Percentiles rank a stretch among this genome's conserved stretches.
Evolutionary conservation across 2,797 vertebrate genomes (phyloP).

Genomic region (Sebastes minor): DNA sequence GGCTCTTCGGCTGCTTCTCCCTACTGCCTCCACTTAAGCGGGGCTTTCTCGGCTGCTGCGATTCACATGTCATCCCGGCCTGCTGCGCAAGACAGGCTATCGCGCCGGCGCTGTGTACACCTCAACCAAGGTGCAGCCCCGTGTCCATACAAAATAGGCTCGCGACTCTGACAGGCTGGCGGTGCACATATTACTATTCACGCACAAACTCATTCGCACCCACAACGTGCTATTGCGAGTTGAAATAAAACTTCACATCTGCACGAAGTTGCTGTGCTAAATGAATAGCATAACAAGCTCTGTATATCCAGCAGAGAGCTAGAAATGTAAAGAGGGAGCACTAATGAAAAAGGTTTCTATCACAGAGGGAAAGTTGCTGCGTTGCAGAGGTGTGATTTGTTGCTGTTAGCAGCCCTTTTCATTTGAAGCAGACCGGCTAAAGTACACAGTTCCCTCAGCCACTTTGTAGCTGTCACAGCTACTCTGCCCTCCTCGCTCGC

Average conservation of each 20-base stretch:
- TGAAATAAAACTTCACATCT: constrained; percentile 49
- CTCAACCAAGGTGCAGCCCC: constrained; percentile 58
- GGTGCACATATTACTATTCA: constrained; percentile 60
- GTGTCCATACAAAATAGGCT: constrained; percentile 71
- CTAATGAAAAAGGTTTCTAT: constrained; percentile 67
- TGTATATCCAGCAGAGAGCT: constrained; percentile 36
- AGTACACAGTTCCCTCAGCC: constrained; percentile 76
- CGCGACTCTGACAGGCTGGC: constrained; percentile 62
- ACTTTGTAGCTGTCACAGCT: constrained; percentile 77
- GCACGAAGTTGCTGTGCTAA: constrained; percentile 38
- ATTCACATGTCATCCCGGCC: constrained; percentile 78
- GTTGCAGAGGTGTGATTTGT: constrained; percentile 69
- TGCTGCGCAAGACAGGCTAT: constrained; percentile 74
- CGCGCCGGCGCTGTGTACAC: constrained; percentile 56
- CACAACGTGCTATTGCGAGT: constrained; percentile 32
- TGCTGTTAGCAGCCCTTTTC: constrained; percentile 66
- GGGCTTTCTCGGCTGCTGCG: constrained; percentile 74
- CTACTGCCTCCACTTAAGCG: constrained; percentile 76
- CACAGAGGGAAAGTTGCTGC: constrained; percentile 63
- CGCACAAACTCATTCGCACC: constrained; percentile 33
- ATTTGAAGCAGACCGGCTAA: constrained; percentile 70
- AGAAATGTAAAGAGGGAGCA: constrained; percentile 57
- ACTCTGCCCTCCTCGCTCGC: constrained; percentile 59
- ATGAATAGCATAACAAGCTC: constrained; percentile 48
- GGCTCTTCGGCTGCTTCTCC: constrained; percentile 75